Percentiles rank a stretch among this genome's conserved stretches.
Evolutionary conservation across 2,888 invertebrate genomes (phyloP).

Genomic region (Agrypnus murinus): DNA sequence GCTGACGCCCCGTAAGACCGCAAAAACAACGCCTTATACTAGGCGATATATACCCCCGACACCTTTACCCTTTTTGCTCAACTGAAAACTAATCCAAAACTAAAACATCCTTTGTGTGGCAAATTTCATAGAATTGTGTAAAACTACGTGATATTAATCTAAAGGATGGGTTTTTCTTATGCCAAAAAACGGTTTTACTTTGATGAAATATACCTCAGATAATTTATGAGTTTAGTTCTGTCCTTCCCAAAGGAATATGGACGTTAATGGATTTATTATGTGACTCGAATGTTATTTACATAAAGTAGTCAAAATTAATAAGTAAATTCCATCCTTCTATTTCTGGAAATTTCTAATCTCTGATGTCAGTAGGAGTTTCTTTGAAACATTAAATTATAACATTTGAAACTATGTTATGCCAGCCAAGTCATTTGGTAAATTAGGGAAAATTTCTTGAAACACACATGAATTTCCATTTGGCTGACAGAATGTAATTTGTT

Average conservation of each 20-base stretch:
- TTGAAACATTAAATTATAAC: conserved; percentile 2
- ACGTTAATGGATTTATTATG: conserved; percentile 27
- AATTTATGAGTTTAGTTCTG: conserved; percentile 22
- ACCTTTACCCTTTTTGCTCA: conserved; percentile 35
- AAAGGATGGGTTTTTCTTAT: conserved; percentile 6
- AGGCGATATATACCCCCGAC: conserved; percentile 26
- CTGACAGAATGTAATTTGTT: conserved; percentile 8
- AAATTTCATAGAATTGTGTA: conserved; percentile 24
- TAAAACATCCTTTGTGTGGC: conserved; percentile 19
- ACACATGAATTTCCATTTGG: conserved; percentile 24
- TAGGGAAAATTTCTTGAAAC: conserved; percentile 15
- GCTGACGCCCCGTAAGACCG: conserved; percentile 43
- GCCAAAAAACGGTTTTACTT: not conserved
- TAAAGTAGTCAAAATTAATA: conserved; percentile 6
- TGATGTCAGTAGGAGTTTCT: not conserved
- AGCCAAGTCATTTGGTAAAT: conserved; percentile 18
- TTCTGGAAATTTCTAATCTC: not conserved
- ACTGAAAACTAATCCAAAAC: conserved; percentile 34
- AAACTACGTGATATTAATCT: conserved; percentile 29
- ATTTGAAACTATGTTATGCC: not conserved
- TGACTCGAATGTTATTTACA: conserved; percentile 5
- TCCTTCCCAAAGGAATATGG: conserved; percentile 12
- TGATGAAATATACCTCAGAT: conserved; percentile 14
- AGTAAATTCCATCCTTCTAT: not conserved
- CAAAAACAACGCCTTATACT: conserved; percentile 39